Conservation (phyloP, 2,888 invertebrate genomes). For the Hoplodrina blanda region DNA sequence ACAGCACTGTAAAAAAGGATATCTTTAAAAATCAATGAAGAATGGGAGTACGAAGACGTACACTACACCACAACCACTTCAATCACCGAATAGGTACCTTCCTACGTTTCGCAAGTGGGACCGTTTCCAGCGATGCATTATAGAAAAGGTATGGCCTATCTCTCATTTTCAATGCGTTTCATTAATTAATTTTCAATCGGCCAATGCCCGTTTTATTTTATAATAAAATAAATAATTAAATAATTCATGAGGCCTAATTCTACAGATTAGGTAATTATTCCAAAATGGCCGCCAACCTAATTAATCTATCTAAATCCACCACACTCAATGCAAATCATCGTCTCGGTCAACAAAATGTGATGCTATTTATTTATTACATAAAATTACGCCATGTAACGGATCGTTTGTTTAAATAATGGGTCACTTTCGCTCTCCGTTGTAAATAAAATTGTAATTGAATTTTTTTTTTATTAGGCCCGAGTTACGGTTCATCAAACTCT, state of each 20-base stretch:
- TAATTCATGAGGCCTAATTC: neutral
- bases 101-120: too few relatives aligned
- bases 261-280: neutral
- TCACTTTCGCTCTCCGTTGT: constrained; percentile 57
- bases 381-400: constrained; percentile 57
- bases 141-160: too few relatives aligned
- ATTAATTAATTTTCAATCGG: too few relatives aligned
- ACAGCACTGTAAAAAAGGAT: too few relatives aligned
- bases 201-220: too few relatives aligned
- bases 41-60: too few relatives aligned
- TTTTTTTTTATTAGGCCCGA: constrained; percentile 34
- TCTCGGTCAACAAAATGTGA: constrained; percentile 48
- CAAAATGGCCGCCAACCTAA: neutral
- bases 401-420: constrained; percentile 53
- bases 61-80: too few relatives aligned
- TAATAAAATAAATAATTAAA: too few relatives aligned
- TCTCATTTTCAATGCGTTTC: too few relatives aligned
- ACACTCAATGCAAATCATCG: constrained; percentile 15
- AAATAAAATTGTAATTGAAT: constrained; percentile 48
- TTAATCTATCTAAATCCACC: constrained; percentile 20
- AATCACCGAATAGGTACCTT: too few relatives aligned
- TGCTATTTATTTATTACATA: constrained; percentile 63
- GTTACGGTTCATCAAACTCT: constrained; percentile 45
- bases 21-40: too few relatives aligned
- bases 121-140: too few relatives aligned